Percentiles rank a stretch among this genome's conserved stretches.
These are phyloP conservation scores for Lamprotornis superbus DNA, from an alignment of 2,113 vertebrate species.

Conservation along the genomic window DNA sequence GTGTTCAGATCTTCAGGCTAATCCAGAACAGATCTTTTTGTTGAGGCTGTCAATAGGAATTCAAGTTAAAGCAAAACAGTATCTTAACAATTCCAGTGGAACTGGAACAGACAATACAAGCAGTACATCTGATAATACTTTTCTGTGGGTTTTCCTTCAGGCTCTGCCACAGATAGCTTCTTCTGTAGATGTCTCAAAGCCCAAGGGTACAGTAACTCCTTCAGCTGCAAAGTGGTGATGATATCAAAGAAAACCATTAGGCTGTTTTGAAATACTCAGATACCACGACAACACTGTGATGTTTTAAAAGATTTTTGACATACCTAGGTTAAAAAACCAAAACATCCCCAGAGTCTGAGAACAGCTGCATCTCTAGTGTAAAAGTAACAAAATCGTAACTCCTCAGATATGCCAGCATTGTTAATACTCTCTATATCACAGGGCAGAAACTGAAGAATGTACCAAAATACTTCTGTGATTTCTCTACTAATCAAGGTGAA, in stretches of 20 bases:
- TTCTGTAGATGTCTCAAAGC: neutral
- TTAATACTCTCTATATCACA: neutral
- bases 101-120: neutral
- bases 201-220: neutral
- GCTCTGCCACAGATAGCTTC: neutral
- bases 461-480: neutral
- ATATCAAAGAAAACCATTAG: neutral
- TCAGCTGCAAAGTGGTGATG: neutral
- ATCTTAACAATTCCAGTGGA: neutral
- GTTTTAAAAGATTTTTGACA: neutral
- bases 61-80: neutral
- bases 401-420: neutral
- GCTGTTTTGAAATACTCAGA: neutral
- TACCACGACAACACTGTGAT: neutral
- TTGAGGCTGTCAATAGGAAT: neutral
- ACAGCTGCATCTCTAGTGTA: neutral
- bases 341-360: neutral
- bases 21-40: neutral
- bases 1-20: neutral
- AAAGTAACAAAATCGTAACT: neutral
- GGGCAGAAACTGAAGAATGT: neutral
- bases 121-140: neutral
- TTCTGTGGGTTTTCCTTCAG: neutral
- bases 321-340: neutral
- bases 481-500: neutral